A percentile compares a stretch with the other conserved stretches of the same genome.
Evolutionary conservation across 1,140 invertebrate genomes (phyloP).

Genomic region (Drosophila santomea): DNA sequence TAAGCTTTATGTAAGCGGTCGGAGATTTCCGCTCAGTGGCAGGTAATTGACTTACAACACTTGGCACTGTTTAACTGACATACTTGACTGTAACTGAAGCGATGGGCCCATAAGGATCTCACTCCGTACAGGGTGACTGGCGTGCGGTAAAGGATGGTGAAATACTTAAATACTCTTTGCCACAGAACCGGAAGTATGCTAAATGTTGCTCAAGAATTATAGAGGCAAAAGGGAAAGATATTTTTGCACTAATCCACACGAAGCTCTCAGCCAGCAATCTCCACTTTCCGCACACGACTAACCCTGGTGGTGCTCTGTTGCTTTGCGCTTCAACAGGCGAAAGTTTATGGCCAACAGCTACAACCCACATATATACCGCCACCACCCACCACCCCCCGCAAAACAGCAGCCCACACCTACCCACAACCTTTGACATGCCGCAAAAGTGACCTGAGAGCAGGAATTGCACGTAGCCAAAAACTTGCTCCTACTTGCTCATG

Average conservation of each 20-base stretch:
- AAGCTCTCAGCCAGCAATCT: slow-evolving; percentile 6
- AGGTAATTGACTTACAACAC: slow-evolving; percentile 79
- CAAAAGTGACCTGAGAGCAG: slow-evolving; percentile 70
- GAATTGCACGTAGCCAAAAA: slow-evolving; percentile 77
- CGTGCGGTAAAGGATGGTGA: background rate
- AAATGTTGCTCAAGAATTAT: slow-evolving; percentile 15
- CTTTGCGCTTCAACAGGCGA: slow-evolving; percentile 63
- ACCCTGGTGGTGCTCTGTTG: slow-evolving; percentile 33
- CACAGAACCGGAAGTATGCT: slow-evolving; percentile 6
- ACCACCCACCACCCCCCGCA: slow-evolving; percentile 2
- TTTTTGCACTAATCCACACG: slow-evolving; percentile 24
- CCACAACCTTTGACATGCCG: slow-evolving; percentile 41
- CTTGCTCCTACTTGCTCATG: slow-evolving; percentile 61
- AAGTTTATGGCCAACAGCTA: slow-evolving; percentile 78
- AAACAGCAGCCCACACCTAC: background rate
- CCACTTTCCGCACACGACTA: slow-evolving; percentile 16
- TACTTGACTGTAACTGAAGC: slow-evolving; percentile 46
- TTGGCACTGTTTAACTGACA: slow-evolving; percentile 67
- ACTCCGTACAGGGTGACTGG: slow-evolving; percentile 19
- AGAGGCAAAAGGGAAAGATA: slow-evolving; percentile 20
- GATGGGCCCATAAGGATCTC: slow-evolving; percentile 23
- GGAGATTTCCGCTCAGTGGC: slow-evolving; percentile 62
- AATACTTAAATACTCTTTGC: background rate
- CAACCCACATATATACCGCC: slow-evolving; percentile 48
- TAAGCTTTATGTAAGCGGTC: slow-evolving; percentile 6